Evolutionary conservation across 2,113 vertebrate genomes (phyloP), one percentile per base, ranked within the genome.

Genomic region (Spea multiplicata): DNA sequence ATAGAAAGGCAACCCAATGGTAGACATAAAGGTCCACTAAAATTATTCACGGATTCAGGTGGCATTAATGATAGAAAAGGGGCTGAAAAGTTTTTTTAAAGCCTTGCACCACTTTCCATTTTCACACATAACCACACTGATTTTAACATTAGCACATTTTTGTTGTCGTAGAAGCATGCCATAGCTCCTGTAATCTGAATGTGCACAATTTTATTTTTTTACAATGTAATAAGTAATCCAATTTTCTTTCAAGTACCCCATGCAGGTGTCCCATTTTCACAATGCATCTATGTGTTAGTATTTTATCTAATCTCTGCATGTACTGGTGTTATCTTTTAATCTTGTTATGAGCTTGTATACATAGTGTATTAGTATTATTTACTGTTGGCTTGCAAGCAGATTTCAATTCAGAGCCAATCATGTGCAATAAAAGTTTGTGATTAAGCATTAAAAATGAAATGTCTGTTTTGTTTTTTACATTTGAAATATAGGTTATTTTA

Each of bases 231-330:
- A 62, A 50, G 8, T 75, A 66, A 75, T 75, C 74, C 69, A 4
- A 53, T 45, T 59, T 61, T 50, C 75, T 57, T 72, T 62, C 49
- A 50, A 77, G 52, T 57, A 64, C 74, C 5, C 12, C 9, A 68
- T 44, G 14, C 75, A 77, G 75, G 67, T 77, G 75, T 77, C 53
- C 55, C 13, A 3, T 77, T 69, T 30, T 77, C 67, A 45, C 75
- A 77, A 77, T 77, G 59, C 9, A 62, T 14, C 53, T 76, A 9
- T 50, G 61, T 52, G 47, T 45, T 46, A 67, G 65, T 68, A 68
- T 76, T 53, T 77, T 77, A 77, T 77, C 75, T 77, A 62, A 77
- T 77, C 75, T 77, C 50, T n/a, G 62, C 46, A 77, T 77, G 75
- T 77, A 70, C 75, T 70, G 44, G 47, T 77, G 48, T 62, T 77